phyloP scores from a whole-genome alignment of 1,140 invertebrate species.

The Bombus confusus region DNA sequence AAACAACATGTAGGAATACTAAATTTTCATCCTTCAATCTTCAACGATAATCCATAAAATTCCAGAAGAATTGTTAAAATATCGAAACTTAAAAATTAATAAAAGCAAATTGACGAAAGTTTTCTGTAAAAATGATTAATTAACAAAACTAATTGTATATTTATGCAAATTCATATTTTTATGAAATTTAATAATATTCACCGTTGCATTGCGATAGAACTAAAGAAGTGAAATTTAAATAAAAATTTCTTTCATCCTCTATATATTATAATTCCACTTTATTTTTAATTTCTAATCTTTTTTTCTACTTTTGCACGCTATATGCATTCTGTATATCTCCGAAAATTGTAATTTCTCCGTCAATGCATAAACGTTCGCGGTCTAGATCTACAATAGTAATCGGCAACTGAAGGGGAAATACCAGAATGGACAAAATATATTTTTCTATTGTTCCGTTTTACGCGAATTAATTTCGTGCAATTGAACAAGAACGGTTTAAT shows the following conservation, averaged over 20 bases:
- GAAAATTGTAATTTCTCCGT: too few species aligned
- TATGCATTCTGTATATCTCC: too few species aligned
- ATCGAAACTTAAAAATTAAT: background rate
- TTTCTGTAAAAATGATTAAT: too few species aligned
- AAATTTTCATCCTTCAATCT: background rate
- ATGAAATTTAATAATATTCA: background rate
- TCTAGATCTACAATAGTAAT: background rate
- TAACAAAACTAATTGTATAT: too few species aligned
- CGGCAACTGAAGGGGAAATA: background rate
- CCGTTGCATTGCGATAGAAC: background rate
- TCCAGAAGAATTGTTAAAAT: background rate
- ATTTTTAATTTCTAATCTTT: too few species aligned
- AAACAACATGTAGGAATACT: background rate
- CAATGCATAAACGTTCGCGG: too few species aligned
- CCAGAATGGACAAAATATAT: background rate
- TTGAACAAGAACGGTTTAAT: conserved; percentile 34
- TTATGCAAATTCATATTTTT: too few species aligned
- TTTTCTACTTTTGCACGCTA: background rate
- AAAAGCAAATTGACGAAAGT: background rate
- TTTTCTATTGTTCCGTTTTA: background rate
- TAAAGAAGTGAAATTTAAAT: background rate
- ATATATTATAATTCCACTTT: background rate
- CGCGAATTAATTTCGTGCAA: conserved; percentile 32
- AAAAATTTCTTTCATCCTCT: background rate
- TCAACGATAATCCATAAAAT: background rate